Base-by-base conservation (phyloP, 1,140 invertebrate species). In the Zaprionus africanus region DNA sequence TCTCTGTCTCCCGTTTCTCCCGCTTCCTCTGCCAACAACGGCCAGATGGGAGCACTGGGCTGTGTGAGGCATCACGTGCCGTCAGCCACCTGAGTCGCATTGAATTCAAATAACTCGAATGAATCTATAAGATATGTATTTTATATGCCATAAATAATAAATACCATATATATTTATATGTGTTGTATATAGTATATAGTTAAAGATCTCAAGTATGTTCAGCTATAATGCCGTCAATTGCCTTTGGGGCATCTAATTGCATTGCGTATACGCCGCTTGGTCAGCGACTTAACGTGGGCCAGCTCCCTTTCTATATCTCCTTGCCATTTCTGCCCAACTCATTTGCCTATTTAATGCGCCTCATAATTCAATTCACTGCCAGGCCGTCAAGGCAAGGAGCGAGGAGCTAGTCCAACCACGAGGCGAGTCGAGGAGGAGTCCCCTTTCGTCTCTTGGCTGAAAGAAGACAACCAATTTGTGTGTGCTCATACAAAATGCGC, bases 271-370 rank as follows among this genome's bases (percentile, higher is more conserved):
- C 43, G 60, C 34, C 34, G 19, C 24, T 51, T 63, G 53, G 13
- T 28, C 65, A 49, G 19, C 49, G 24, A 49, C 43, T 46, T 12
- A 62, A 11, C 43, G 41, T 5, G 13, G 41, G n/a, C 17, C 7
- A 19, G 2, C 43, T 19, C 5, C 7, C 9, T 6, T 6, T 26
- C 15, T 26, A 34, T 9, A 11, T 34, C 4, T 17, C 2, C 6
- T 22, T 5, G 19, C 49, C 53, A 15, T 51, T 54, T 54, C 62
- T 59, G 51, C 65, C 53, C 71, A 24, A 51, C 19, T 12, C 46
- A 51, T 78, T 78, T 73, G 59, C 58, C 54, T 67, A 67, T 78
- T 81, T 81, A 78, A 78, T 78, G 58, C 62, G 38, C 41, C 26
- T 34, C 67, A 63, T 67, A 73, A 67, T 59, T 78, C 58, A 73